Base-by-base conservation (phyloP, 2,888 invertebrate species). In the Parnassius orleans region DNA sequence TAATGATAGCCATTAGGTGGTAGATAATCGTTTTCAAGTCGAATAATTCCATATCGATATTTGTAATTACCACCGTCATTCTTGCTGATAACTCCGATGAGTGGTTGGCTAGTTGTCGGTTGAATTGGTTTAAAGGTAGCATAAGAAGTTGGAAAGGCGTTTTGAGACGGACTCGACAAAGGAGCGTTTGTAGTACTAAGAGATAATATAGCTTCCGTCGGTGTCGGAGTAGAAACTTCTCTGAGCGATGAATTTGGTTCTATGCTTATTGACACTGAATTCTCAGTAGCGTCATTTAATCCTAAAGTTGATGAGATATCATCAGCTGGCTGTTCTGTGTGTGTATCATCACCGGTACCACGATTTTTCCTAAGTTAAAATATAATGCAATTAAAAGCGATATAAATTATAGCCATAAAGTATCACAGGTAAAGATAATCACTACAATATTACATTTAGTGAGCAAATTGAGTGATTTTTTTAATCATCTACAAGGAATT, bases 1-100 rank as follows among this genome's bases (percentile, higher is more conserved):
- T 87, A 91, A 72, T 87, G 90, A 75, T 91, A 91, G 33, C 90
- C 88, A 3, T 90, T 87, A 3, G 61, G 61, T 19, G 83, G 77
- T 0, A 59, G 42, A 10, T 85, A 68, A 0, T 90, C 85, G 10
- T 72, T 77, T 48, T 90, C 89, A 68, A 87, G 83, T 43, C 90
- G 89, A 66, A 91, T 86, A 72, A 90, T 86, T 41, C 88, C 87
- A 67, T 80, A 85, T 69, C 85, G 83, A 77, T 90, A 90, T 41
- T 88, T 76, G 70, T 86, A 90, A 67, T 74, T 67, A n/a, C 76
- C 74, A 12, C 75, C 73, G 15, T 68, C 46, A 15, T 64, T 58
- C 5, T 60, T 51, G 41, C 61, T 61, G 19, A 57, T 62, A 5
- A 65, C 64, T 9, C 64, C 65, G 24, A 63, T 48, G 9, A 59